Percentiles rank a stretch among this genome's conserved stretches.
These are phyloP conservation scores for Diplodus sargus DNA, from an alignment of 2,797 vertebrate genomes.

Conservation along the genomic window DNA sequence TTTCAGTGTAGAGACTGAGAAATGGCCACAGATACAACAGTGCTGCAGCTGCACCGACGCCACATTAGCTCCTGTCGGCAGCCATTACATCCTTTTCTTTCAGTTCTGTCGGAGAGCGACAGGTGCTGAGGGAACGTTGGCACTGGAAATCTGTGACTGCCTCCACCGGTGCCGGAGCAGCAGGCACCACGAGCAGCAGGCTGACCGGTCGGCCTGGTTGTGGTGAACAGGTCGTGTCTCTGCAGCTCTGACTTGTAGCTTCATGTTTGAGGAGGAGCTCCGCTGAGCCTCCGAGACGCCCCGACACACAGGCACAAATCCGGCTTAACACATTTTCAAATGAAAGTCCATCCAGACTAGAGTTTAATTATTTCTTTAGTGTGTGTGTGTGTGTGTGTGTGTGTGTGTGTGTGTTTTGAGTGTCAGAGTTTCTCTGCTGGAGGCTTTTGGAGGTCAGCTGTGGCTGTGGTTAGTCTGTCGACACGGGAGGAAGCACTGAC, in stretches of 20 bases:
- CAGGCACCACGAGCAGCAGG: neutral
- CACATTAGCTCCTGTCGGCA: too few relatives aligned
- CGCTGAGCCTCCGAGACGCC: constrained; percentile 19
- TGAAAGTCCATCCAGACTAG: neutral
- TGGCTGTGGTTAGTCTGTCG: constrained; percentile 28
- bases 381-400: too few relatives aligned
- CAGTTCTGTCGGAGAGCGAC: too few relatives aligned
- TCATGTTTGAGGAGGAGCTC: constrained; percentile 20
- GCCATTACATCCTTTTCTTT: too few relatives aligned
- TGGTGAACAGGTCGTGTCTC: neutral
- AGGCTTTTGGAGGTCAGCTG: constrained; percentile 54
- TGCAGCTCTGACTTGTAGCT: neutral
- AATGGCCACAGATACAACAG: too few relatives aligned
- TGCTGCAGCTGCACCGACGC: too few relatives aligned
- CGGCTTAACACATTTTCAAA: neutral
- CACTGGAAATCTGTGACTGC: too few relatives aligned
- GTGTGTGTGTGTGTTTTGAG: neutral
- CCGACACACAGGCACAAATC: constrained; percentile 19
- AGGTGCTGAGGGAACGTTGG: too few relatives aligned
- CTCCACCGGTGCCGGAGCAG: too few relatives aligned
- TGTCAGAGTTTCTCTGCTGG: constrained; percentile 18
- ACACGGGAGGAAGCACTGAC: constrained; percentile 33
- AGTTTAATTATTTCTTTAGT: neutral
- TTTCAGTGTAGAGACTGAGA: too few relatives aligned
- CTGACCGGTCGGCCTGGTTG: neutral